A percentile compares a stretch with the other conserved stretches of the same genome.
Conservation (phyloP, 2,797 vertebrate species). For the Falco naumanni region DNA sequence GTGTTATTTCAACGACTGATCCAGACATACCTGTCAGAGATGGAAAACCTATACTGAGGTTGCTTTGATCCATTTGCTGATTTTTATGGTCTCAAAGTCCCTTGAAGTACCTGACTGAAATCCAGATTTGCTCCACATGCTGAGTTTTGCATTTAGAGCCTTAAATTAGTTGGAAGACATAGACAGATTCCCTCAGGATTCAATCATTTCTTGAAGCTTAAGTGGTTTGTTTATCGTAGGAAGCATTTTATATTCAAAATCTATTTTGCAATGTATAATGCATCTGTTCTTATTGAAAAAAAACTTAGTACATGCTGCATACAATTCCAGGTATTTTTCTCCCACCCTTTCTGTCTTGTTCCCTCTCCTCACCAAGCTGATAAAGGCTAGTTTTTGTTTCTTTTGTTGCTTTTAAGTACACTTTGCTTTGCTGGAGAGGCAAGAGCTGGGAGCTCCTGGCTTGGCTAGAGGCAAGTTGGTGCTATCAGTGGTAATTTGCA, state of each 20-base stretch:
- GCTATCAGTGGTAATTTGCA: not conserved
- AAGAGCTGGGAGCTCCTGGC: not conserved
- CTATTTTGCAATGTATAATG: not conserved
- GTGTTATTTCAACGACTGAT: not conserved
- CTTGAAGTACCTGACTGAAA: conserved; percentile 8
- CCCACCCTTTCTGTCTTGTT: not conserved
- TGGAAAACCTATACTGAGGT: not conserved
- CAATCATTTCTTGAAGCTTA: not conserved
- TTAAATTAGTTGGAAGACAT: not conserved
- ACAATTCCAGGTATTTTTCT: not conserved
- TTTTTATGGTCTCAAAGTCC: not conserved
- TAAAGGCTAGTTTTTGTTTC: not conserved
- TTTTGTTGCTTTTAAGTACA: not conserved
- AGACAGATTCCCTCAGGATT: not conserved
- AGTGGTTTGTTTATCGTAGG: not conserved
- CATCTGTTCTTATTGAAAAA: not conserved
- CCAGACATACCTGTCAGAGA: not conserved
- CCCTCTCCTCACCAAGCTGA: not conserved
- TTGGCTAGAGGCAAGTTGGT: not conserved
- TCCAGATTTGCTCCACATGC: not conserved
- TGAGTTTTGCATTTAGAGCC: not conserved
- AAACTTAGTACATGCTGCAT: not conserved
- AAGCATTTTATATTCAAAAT: not conserved
- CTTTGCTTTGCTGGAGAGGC: not conserved
- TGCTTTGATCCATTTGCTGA: not conserved